Evolutionary conservation across 2,888 invertebrate genomes (phyloP), one percentile per base, ranked within the genome.

Genomic region (Erpobdella octoculata): DNA sequence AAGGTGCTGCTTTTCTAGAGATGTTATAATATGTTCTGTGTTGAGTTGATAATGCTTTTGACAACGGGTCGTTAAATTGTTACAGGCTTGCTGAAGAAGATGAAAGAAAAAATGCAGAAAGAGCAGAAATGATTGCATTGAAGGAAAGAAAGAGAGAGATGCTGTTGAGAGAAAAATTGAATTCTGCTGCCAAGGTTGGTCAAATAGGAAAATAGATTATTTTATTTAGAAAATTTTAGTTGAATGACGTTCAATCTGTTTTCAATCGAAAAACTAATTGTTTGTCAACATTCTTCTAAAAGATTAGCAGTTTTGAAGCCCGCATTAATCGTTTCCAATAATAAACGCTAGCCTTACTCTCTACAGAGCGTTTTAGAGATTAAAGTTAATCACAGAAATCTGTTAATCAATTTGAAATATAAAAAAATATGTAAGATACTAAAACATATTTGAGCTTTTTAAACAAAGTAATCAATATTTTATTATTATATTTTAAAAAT

Each of bases 101-200:
- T 9, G 62, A 62, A 21, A 35, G 35, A 31, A 35, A 62, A 31
- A n/a, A 28, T 31, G 1, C n/a, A 33, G 62, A 62, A 33, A 35
- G 18, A 33, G 62, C 25, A 18, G 62, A 62, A 35, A 35, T 33
- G 62, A 2, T 33, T 1, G 31, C 8, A 35, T 28, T 31, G 25
- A 35, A 62, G 31, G 62, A 62, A 18, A 62, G 31, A 33, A 62
- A 35, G 62, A 62, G 62, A 9, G 62, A 62, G 62, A n/a, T 31
- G 31, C 33, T 28, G n/a, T 5, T 33, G 8, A 62, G n/a, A 62
- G 62, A 62, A 12, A 35, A 62, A 28, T 9, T 28, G 35, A 33
- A 62, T 31, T 28, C n/a, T 6, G 25, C 25, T 31, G 62, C 31
- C 33, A 62, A 62, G 62, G 62, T 53, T 53, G 53, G 15, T 28